Evolutionary conservation across 2,797 vertebrate genomes (phyloP).

Genomic region (Spinus olivaceus): DNA sequence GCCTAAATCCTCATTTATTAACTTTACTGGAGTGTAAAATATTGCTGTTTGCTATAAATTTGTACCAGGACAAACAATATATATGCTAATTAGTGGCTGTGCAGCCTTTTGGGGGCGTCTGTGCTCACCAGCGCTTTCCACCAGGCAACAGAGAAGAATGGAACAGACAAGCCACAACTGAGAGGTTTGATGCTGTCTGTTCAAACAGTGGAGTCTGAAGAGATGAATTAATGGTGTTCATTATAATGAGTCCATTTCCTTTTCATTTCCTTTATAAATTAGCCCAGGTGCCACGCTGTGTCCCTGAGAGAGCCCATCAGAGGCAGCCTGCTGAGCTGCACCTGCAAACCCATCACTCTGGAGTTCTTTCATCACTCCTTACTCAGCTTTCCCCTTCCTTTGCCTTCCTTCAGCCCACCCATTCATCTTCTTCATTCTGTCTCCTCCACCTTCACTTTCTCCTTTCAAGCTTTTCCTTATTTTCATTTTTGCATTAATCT

Average conservation of each 20-base stretch:
- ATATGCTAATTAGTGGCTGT: constrained; percentile 80
- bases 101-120: constrained; percentile 32
- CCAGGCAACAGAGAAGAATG: constrained; percentile 61
- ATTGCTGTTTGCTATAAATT: constrained; percentile 83
- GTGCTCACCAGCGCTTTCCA: constrained; percentile 66
- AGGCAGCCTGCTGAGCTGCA: constrained; percentile 63
- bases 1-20: constrained; percentile 83
- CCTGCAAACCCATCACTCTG: constrained; percentile 61
- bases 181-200: constrained; percentile 71
- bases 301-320: constrained; percentile 60
- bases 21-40: constrained; percentile 84
- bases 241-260: constrained; percentile 77
- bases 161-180: constrained; percentile 67
- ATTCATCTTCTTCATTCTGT: background rate
- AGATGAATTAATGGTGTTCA: constrained; percentile 76
- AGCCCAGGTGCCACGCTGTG: constrained; percentile 69
- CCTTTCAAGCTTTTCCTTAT: background rate
- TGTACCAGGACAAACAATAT: constrained; percentile 82
- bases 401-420: background rate
- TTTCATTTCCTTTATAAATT: constrained; percentile 79
- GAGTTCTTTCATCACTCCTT: background rate
- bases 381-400: background rate
- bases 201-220: constrained; percentile 71
- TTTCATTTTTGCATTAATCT: background rate
- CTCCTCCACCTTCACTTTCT: background rate